Conservation (phyloP, 1,140 invertebrate species). For the Polyergus mexicanus region DNA sequence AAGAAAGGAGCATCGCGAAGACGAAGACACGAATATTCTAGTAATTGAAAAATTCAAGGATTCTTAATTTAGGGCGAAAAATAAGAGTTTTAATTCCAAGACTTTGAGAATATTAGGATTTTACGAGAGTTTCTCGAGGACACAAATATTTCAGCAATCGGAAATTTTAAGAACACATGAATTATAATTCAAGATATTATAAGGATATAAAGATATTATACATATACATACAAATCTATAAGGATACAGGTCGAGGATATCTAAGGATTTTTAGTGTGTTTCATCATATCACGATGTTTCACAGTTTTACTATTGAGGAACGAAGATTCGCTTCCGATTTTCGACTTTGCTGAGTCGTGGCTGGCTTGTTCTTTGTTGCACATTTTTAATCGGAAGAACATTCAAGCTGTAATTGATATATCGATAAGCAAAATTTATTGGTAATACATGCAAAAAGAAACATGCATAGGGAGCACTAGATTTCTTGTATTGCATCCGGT, state of each 20-base stretch:
- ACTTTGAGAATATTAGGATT: not conserved
- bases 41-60: not conserved
- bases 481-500: not conserved
- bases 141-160: not conserved
- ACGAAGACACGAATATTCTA: not conserved
- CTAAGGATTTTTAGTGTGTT: not conserved
- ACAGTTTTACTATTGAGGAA: not conserved
- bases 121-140: not conserved
- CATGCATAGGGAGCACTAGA: not conserved
- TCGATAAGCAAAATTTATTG: not conserved
- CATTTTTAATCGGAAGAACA: conserved; percentile 1
- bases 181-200: not conserved
- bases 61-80: not conserved
- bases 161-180: not conserved
- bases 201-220: not conserved
- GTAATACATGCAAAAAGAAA: not conserved
- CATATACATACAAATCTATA: not conserved
- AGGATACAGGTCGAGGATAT: not conserved
- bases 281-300: not conserved
- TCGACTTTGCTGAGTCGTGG: conserved; percentile 71
- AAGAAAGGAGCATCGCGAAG: not conserved
- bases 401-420: not conserved
- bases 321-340: conserved; percentile 24
- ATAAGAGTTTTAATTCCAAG: not conserved
- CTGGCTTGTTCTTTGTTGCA: conserved; percentile 72